Percentiles rank a stretch among this genome's conserved stretches.
Evolutionary conservation across 2,113 vertebrate genomes (phyloP).

Genomic region (human (Homo sapiens)): GRCh38 chr3:45583001-45583500

Average conservation of each 20-base stretch:
- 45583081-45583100: neutral
- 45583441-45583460: neutral
- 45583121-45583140: neutral
- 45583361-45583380: neutral
- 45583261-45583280: neutral
- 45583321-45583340: neutral
- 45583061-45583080: neutral
- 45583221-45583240: neutral
- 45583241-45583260: neutral
- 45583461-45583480: neutral
- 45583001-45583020: neutral
- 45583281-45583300: neutral
- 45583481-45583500: conserved; percentile 24
- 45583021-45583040: neutral
- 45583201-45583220: neutral
- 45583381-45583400: neutral
- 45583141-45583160: neutral
- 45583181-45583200: neutral
- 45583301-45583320: conserved; percentile 6
- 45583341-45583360: neutral
- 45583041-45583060: neutral
- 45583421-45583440: neutral
- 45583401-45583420: neutral
- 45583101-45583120: neutral
- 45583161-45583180: neutral